Conservation (phyloP, 1,140 invertebrate species). For the Papilio xuthus region DNA sequence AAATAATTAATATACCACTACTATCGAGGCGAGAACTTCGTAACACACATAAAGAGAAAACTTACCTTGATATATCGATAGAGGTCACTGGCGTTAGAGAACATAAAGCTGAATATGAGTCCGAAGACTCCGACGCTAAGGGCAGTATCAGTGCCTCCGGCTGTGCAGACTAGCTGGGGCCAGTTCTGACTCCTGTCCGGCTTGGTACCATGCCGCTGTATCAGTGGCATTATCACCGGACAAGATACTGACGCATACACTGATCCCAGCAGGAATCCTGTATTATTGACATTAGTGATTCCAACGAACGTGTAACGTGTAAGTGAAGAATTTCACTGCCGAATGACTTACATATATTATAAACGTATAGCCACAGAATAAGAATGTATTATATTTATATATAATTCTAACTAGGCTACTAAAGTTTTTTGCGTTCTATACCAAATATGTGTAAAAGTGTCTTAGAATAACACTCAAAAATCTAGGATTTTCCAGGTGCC, state of each 20-base stretch:
- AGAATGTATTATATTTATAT: too few relatives aligned
- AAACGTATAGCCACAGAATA: too few relatives aligned
- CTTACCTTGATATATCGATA: constrained; percentile 66
- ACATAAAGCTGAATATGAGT: constrained; percentile 63
- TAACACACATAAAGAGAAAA: constrained; percentile 5
- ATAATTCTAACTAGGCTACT: too few relatives aligned
- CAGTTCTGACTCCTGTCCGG: constrained; percentile 57
- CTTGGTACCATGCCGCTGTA: constrained; percentile 53
- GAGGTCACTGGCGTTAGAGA: constrained; percentile 54
- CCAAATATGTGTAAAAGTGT: background rate
- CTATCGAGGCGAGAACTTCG: background rate
- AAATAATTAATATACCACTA: background rate
- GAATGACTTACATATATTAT: too few relatives aligned
- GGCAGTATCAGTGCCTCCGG: constrained; percentile 70
- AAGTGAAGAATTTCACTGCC: too few relatives aligned
- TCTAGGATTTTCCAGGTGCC: background rate
- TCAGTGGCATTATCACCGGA: constrained; percentile 66
- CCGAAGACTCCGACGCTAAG: constrained; percentile 73
- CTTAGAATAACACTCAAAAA: background rate
- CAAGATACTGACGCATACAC: constrained; percentile 72
- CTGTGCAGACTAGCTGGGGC: constrained; percentile 71
- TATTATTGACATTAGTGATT: constrained; percentile 30
- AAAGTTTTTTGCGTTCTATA: too few relatives aligned
- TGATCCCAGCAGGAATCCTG: constrained; percentile 70
- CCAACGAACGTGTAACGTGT: background rate